These are phyloP conservation scores for Delichon dasypus DNA, from an alignment of 2,797 vertebrate genomes.

Conservation along the genomic window DNA sequence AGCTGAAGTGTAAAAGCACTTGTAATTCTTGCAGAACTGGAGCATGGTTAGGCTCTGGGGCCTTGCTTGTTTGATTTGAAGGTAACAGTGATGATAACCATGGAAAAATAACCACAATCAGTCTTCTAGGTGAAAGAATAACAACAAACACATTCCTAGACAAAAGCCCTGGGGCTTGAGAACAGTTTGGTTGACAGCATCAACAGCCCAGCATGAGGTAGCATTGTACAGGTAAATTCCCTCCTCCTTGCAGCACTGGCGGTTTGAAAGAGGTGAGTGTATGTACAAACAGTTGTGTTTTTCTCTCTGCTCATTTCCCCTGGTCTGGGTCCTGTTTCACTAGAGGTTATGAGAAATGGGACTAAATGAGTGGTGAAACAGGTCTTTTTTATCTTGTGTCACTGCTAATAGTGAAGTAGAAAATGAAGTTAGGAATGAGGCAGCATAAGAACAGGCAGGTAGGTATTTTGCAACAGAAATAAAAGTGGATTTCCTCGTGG, in stretches of 20 bases:
- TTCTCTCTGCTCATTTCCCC: not conserved
- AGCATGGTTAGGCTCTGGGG: not conserved
- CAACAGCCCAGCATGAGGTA: not conserved
- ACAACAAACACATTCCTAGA: not conserved
- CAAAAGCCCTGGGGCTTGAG: not conserved
- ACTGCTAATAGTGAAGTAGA: not conserved
- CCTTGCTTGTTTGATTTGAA: not conserved
- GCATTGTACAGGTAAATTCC: not conserved
- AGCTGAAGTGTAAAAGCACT: rapidly evolving
- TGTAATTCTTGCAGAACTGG: not conserved
- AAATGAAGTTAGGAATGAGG: not conserved
- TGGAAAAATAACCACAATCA: not conserved
- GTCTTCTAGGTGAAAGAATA: not conserved
- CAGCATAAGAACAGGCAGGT: not conserved
- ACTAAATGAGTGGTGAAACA: not conserved
- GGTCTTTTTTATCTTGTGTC: not conserved
- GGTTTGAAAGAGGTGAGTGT: not conserved
- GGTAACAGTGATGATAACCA: not conserved
- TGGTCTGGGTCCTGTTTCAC: not conserved
- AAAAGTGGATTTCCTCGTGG: not conserved
- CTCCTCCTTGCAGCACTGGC: not conserved
- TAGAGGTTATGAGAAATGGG: not conserved
- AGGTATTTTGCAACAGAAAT: not conserved
- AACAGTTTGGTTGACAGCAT: not conserved
- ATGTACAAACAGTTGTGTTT: not conserved